Percentiles rank a stretch among this genome's conserved stretches.
phyloP scores from a whole-genome alignment of 2,113 vertebrate species.

The Sylvietta virens region DNA sequence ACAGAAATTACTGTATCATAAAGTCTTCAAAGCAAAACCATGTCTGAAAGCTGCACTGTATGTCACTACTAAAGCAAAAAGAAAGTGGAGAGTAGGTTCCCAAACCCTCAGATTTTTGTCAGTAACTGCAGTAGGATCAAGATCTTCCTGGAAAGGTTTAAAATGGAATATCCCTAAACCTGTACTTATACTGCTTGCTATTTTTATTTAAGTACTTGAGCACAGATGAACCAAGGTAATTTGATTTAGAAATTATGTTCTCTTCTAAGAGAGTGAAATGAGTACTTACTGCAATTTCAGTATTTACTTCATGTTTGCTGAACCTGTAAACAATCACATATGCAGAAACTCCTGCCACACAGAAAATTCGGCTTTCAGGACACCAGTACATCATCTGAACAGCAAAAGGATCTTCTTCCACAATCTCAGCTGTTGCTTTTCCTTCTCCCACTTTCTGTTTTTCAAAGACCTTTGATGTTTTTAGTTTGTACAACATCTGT shows the following conservation, averaged over 20 bases:
- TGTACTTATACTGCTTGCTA: neutral
- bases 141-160: neutral
- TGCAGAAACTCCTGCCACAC: conserved; percentile 92
- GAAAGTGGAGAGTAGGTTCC: neutral
- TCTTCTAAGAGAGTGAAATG: neutral
- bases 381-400: conserved; percentile 98
- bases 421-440: conserved; percentile 82
- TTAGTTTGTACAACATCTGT: conserved; percentile 97
- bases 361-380: conserved; percentile 93
- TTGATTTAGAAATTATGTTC: neutral
- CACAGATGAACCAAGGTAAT: neutral
- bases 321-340: conserved; percentile 94
- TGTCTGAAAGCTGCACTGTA: neutral
- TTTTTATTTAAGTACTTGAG: neutral
- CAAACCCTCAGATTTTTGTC: neutral
- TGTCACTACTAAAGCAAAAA: neutral
- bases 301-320: conserved; percentile 91
- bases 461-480: conserved; percentile 96
- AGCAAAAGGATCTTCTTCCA: conserved; percentile 94
- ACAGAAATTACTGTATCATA: neutral
- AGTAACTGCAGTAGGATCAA: neutral
- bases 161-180: neutral
- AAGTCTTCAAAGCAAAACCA: neutral
- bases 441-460: conserved; percentile 84
- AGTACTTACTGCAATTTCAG: conserved; percentile 90